Evolutionary conservation across 2,888 invertebrate genomes (phyloP).

Genomic region (Cinara cedri): DNA sequence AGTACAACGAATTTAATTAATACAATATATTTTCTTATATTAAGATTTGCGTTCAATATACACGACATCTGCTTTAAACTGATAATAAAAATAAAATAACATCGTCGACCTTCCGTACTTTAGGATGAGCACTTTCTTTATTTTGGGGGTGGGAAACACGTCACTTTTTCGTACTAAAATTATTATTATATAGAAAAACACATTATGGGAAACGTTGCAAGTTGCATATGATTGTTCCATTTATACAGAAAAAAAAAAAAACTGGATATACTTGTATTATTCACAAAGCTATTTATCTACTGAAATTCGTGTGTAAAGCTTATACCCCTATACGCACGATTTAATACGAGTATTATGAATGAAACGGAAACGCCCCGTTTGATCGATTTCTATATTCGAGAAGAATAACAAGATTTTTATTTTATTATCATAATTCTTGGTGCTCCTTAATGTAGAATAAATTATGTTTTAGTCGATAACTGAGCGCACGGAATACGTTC

Average conservation of each 20-base stretch:
- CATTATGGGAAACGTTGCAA: not conserved
- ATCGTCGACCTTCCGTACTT: too few relatives aligned
- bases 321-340: not conserved
- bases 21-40: too few relatives aligned
- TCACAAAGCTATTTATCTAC: not conserved
- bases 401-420: not conserved
- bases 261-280: not conserved
- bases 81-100: too few relatives aligned
- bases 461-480: too few relatives aligned
- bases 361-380: not conserved
- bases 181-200: not conserved
- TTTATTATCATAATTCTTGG: not conserved
- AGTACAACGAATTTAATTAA: too few relatives aligned
- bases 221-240: not conserved
- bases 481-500: not conserved
- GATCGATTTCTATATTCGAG: slow-evolving; percentile 8
- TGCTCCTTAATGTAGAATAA: not conserved
- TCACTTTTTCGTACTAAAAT: too few relatives aligned
- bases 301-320: not conserved
- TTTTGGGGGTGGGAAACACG: too few relatives aligned
- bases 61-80: too few relatives aligned
- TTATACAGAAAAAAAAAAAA: too few relatives aligned
- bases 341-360: not conserved
- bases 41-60: too few relatives aligned
- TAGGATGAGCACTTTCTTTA: too few relatives aligned